These are phyloP conservation scores for Muschampia staudingeri DNA, from an alignment of 2,888 invertebrate genomes.

Conservation along the genomic window DNA sequence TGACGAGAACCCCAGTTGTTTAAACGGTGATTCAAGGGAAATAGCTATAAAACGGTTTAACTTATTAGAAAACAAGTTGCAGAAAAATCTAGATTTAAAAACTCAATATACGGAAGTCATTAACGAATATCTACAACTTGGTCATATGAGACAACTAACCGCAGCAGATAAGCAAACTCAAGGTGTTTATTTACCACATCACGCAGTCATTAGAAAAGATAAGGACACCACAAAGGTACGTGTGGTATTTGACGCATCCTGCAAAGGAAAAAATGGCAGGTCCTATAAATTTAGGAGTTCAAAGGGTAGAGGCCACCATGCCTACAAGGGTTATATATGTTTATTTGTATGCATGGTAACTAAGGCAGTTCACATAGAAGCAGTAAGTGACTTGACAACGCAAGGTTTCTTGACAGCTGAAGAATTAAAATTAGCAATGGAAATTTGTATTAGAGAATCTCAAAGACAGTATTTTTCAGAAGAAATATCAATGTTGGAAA, in stretches of 20 bases:
- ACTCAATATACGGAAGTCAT: slow-evolving; percentile 10
- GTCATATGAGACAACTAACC: slow-evolving; percentile 11
- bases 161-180: not conserved
- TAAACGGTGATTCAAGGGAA: not conserved
- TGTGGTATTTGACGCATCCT: slow-evolving; percentile 42
- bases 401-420: no score
- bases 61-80: not conserved
- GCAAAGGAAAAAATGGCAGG: slow-evolving; percentile 47
- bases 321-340: no score
- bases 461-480: no score
- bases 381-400: no score
- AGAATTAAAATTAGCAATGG: no score
- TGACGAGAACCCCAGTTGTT: not conserved
- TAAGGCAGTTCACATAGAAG: no score
- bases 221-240: no score
- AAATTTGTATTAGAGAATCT: no score
- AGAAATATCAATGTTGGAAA: no score
- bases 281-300: no score
- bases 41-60: not conserved
- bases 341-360: no score
- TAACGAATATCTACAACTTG: slow-evolving; percentile 25
- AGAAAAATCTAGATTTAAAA: not conserved
- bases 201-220: slow-evolving; percentile 42
- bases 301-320: no score
- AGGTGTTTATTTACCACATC: slow-evolving; percentile 46